Base-by-base conservation (phyloP, 2,113 vertebrate genomes). In the Pomatostomus ruficeps region DNA sequence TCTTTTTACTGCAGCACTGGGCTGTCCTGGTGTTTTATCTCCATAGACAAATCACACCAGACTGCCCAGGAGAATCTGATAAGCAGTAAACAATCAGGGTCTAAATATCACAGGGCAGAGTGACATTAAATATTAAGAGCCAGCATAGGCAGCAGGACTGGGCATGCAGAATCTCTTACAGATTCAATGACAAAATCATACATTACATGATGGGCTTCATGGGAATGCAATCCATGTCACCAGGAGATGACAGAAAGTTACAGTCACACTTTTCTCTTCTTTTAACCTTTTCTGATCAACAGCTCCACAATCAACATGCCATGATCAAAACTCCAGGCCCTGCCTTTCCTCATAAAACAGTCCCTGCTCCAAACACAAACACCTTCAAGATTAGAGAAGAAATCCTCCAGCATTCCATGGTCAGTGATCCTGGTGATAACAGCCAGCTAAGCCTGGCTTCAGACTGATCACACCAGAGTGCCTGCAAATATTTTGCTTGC, bases 401-500 rank as follows among this genome's bases (percentile, higher is more conserved):
- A 73, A 80, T 46, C 63, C 63, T 76, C 40, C 6, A 5, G 36
- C 40, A 7, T 62, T 72, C 74, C 71, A 49, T 9, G 28, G 48
- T n/a, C 15, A 1, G 72, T 45, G 76, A 55, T 84, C 43, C 54
- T 10, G 1, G 21, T 1, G 25, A 73, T 83, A 95, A 94, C 82
- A 68, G 33, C 43, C 79, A 59, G 87, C 54, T 85, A 91, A 96
- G 73, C 42, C 65, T 74, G 59, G 66, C 71, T 88, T 52, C 4
- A 2, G 57, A 61, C 72, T 66, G n/a, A 72, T 73, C 10, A 10
- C 46, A 55, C 15, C 14, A 24, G 29, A 79, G 38, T 3, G 14
- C 35, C 54, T 45, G 75, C 92, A 93, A 92, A 88, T 81, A 88
- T 79, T 93, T 79, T 80, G 28, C 46, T 91, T 85, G 74, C 75